Evolutionary conservation across 2,888 invertebrate species (phyloP), one percentile per base, ranked within the genome.

Genomic region (Drosophila atroscutellata): DNA sequence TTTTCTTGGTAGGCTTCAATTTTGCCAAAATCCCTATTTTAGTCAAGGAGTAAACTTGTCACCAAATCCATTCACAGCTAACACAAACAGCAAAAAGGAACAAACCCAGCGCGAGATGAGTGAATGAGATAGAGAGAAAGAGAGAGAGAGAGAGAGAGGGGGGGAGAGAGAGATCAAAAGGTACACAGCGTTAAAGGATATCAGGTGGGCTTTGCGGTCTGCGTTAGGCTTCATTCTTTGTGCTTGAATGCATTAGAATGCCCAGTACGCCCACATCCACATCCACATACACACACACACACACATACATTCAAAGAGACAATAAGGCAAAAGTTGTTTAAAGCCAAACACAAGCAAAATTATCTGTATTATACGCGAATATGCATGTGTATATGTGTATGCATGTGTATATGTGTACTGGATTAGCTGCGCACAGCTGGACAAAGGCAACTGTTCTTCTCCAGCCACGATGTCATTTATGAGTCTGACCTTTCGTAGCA

Each of bases 201-300:
- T 34, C 34, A 61, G 54, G 20, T 50, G 34, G 13, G n/a, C n/a
- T 51, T 49, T 20, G 13, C 15, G 34, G 45, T 28, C 36, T 49
- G 45, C 56, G 34, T 49, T 28, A 28, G 55, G 42, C 49, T 18
- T 36, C 9, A 59, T 64, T 13, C 30, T 52, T 34, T 62, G 15
- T 36, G 69, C 57, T 57, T 56, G 51, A 57, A 45, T 68, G 52
- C 68, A 68, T 49, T 56, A 58, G 36, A 70, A 74, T 74, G 57
- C 61, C 26, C 61, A 56, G 50, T 15, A 11, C 34, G 55, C 24
- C 8, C 26, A 55, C 26, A 51, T 3, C 4, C 28, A 34, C 24
- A 24, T 13, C 55, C 7, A 26, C 18, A 18, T 24, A 36, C 13
- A 65, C 15, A 8, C 11, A 50, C n/a, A 30, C 6, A n/a, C 30